These are phyloP conservation scores for Halesus radiatus DNA, from an alignment of 1,140 invertebrate species.

Conservation along the genomic window DNA sequence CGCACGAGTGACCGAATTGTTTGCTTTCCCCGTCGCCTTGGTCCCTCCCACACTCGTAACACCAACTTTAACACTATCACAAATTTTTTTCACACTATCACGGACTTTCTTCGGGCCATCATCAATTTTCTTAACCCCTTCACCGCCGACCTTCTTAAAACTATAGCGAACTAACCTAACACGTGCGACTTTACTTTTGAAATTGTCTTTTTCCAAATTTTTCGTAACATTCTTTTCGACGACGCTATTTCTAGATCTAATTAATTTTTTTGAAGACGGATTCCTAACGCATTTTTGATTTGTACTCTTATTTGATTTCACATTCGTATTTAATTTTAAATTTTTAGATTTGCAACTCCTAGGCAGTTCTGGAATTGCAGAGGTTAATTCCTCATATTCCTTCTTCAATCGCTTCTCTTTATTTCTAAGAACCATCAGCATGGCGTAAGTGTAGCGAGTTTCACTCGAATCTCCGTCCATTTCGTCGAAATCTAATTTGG, in stretches of 20 bases:
- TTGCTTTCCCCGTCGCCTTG: no score
- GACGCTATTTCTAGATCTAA: not conserved
- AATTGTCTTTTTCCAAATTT: no score
- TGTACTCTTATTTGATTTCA: not conserved
- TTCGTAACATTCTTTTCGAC: no score
- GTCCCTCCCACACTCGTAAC: no score
- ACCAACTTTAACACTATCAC: no score
- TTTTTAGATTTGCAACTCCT: constrained; percentile 38
- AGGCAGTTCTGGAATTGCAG: not conserved
- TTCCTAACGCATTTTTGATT: not conserved
- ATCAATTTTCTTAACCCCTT: no score
- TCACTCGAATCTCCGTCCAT: constrained; percentile 59
- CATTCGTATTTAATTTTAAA: constrained; percentile 33
- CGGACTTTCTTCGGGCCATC: no score
- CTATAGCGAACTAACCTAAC: no score
- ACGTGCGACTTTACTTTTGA: no score
- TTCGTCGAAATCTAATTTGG: constrained; percentile 56
- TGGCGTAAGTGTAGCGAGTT: constrained; percentile 71
- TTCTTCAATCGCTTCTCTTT: constrained; percentile 65
- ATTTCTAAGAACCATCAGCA: constrained; percentile 67
- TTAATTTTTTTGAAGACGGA: not conserved
- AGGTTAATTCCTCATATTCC: constrained; percentile 62
- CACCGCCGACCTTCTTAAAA: no score
- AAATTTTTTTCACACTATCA: no score
- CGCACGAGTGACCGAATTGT: no score